A percentile compares a stretch with the other conserved stretches of the same genome.
These are phyloP conservation scores for Ennomos erosarius DNA, from an alignment of 2,888 invertebrate species.

Conservation along the genomic window DNA sequence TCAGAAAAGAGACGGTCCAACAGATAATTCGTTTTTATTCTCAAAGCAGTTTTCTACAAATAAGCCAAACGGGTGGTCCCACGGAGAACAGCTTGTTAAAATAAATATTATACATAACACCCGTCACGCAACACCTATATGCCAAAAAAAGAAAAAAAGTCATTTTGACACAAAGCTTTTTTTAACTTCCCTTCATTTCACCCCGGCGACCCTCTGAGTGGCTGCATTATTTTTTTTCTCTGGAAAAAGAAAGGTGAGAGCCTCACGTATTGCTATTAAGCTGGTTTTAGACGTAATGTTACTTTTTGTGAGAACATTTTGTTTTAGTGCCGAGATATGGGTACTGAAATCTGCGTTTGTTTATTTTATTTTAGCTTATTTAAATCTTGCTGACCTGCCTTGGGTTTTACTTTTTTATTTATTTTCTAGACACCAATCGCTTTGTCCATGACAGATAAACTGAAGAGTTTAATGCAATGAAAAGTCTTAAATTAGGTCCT, in stretches of 20 bases:
- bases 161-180: constrained; percentile 50
- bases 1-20: no score
- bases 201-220: constrained; percentile 46
- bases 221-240: constrained; percentile 42
- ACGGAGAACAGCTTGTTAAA: no score
- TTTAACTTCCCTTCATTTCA: constrained; percentile 45
- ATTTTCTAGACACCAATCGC: no score
- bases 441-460: no score
- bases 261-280: constrained; percentile 43
- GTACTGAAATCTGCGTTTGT: background rate
- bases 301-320: constrained; percentile 29
- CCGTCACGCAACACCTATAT: constrained; percentile 44
- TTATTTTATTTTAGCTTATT: background rate
- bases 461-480: no score
- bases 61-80: no score
- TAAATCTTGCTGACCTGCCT: no score
- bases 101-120: constrained; percentile 38
- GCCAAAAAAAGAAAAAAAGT: constrained; percentile 41
- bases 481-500: no score
- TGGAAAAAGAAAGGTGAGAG: constrained; percentile 39
- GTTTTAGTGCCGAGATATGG: constrained; percentile 8
- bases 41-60: no score
- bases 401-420: no score
- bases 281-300: constrained; percentile 37
- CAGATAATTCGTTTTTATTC: no score